Percentiles rank a stretch among this genome's conserved stretches.
phyloP scores from a whole-genome alignment of 2,797 vertebrate genomes.

The Alcedo atthis region DNA sequence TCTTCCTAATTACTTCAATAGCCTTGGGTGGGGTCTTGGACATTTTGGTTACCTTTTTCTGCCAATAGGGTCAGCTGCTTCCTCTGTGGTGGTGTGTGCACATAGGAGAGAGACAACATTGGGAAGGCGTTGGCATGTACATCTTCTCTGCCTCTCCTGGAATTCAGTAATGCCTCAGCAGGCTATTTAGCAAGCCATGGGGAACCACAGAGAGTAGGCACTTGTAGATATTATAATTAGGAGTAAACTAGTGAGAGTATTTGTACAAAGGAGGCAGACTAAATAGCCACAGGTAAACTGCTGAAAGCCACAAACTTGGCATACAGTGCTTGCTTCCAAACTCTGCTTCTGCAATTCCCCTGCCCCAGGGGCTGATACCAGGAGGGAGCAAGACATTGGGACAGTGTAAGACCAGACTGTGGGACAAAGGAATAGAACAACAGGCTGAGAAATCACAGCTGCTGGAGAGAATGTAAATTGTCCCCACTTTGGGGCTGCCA shows the following conservation, averaged over 20 bases:
- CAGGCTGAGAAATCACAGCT: neutral
- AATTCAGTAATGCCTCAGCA: neutral
- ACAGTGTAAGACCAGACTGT: neutral
- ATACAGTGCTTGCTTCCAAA: neutral
- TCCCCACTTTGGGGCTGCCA: neutral
- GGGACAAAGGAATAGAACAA: neutral
- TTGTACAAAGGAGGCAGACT: neutral
- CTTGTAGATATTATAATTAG: neutral
- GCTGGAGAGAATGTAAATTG: neutral
- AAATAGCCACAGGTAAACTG: neutral
- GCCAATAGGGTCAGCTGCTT: slow-evolving; percentile 1
- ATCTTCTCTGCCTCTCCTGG: neutral
- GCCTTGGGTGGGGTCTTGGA: slow-evolving; percentile 14
- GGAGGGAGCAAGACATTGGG: neutral
- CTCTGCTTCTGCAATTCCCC: neutral
- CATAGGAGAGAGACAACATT: neutral
- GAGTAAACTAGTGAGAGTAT: neutral
- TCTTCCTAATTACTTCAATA: neutral
- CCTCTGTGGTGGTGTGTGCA: neutral
- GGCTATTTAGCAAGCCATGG: neutral
- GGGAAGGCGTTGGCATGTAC: neutral
- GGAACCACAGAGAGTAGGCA: neutral
- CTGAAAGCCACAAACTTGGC: neutral
- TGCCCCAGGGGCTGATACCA: neutral
- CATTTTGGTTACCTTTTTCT: neutral